These are phyloP conservation scores for Ceyx melanurus DNA, from an alignment of 2,113 vertebrate genomes.

Conservation along the genomic window DNA sequence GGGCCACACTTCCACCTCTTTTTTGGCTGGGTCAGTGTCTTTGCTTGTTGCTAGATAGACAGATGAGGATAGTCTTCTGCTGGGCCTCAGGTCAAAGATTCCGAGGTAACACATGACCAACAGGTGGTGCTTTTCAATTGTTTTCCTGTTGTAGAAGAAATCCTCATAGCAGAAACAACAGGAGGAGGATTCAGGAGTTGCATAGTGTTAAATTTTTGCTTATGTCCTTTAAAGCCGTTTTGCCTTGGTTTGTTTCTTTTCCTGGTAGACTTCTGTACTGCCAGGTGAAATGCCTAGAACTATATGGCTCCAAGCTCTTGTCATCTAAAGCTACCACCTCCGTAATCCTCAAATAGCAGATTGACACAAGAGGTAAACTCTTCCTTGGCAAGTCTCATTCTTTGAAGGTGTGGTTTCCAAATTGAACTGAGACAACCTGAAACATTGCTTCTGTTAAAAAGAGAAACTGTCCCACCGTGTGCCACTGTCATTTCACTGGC, in stretches of 20 bases:
- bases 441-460: not conserved
- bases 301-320: not conserved
- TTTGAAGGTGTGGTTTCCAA: not conserved
- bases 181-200: not conserved
- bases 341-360: not conserved
- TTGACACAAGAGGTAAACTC: not conserved
- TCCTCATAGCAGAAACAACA: not conserved
- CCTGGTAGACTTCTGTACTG: not conserved
- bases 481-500: not conserved
- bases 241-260: not conserved
- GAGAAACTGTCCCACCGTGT: accelerated
- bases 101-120: not conserved
- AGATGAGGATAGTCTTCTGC: not conserved
- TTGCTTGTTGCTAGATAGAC: not conserved
- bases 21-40: not conserved
- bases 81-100: not conserved
- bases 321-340: not conserved
- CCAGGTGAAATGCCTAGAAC: not conserved
- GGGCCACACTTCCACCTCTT: not conserved
- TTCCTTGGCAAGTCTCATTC: not conserved
- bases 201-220: not conserved
- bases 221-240: not conserved
- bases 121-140: not conserved
- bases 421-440: not conserved
- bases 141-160: not conserved